phyloP scores from a whole-genome alignment of 37 sponge, comb jelly and placozoan species.

The Dysidea cf. avara region DNA sequence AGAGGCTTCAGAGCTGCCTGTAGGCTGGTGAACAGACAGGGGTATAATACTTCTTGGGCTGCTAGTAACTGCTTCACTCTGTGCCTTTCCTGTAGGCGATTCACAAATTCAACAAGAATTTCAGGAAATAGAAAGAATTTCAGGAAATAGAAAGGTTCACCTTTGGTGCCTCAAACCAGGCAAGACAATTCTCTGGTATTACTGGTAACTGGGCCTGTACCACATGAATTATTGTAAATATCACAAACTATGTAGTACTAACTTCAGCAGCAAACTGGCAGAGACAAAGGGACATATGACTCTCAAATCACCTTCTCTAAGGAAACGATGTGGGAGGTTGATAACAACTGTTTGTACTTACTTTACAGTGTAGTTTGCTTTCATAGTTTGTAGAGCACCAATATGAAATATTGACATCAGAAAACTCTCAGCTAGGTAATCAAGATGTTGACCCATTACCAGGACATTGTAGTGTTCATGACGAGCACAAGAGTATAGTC shows the following conservation, averaged over 20 bases:
- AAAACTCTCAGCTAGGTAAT: slow-evolving; percentile 93
- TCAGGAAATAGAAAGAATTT: not conserved
- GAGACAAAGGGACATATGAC: slow-evolving; percentile 87
- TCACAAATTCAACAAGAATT: not conserved
- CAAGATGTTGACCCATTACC: slow-evolving; percentile 92
- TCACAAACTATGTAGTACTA: no score
- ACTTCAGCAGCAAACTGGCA: slow-evolving; percentile 69
- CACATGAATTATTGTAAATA: no score
- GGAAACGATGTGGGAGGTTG: not conserved
- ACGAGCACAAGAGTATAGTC: slow-evolving; percentile 79
- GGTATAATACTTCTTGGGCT: slow-evolving; percentile 84
- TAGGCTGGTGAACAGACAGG: slow-evolving; percentile 70
- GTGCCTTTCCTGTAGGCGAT: slow-evolving; percentile 66
- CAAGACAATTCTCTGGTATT: slow-evolving; percentile 94
- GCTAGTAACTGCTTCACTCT: slow-evolving; percentile 89
- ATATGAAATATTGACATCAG: slow-evolving; percentile 92
- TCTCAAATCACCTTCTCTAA: slow-evolving; percentile 85
- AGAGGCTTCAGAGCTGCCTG: slow-evolving; percentile 81
- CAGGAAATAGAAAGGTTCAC: slow-evolving; percentile 24
- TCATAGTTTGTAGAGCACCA: slow-evolving; percentile 93
- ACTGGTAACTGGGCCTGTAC: slow-evolving; percentile 65
- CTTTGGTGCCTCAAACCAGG: slow-evolving; percentile 94
- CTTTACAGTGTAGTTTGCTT: slow-evolving; percentile 86
- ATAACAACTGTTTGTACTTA: slow-evolving; percentile 6
- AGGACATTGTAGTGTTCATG: slow-evolving; percentile 88